A percentile compares a stretch with the other conserved stretches of the same genome.
phyloP scores from a whole-genome alignment of 2,113 vertebrate genomes.

The Odocoileus virginianus region DNA sequence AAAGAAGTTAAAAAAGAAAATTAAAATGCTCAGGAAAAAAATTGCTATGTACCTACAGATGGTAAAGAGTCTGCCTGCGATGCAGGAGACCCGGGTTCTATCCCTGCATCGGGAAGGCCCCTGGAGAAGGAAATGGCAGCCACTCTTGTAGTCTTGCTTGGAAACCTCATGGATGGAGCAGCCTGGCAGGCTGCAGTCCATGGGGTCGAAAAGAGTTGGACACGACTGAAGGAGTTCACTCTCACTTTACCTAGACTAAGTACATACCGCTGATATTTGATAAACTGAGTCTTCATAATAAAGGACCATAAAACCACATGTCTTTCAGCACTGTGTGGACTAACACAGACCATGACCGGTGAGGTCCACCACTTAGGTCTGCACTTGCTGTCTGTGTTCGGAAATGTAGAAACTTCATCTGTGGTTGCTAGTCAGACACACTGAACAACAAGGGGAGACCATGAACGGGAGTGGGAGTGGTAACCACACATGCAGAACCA shows the following conservation, averaged over 20 bases:
- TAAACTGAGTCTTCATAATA: not conserved
- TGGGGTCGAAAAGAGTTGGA: not conserved
- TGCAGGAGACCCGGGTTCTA: rapidly evolving
- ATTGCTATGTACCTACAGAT: not conserved
- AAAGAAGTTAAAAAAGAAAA: not conserved
- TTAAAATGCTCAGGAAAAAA: not conserved
- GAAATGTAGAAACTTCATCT: not conserved
- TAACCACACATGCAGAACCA: not conserved
- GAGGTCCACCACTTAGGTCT: not conserved
- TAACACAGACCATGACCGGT: not conserved
- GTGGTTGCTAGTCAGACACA: not conserved
- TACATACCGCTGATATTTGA: not conserved
- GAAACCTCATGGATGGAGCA: not conserved
- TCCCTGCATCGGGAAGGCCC: rapidly evolving
- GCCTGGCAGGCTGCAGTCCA: not conserved
- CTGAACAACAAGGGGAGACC: not conserved
- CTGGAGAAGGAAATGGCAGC: not conserved
- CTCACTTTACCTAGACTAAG: not conserved
- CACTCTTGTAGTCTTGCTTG: not conserved
- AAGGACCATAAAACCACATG: too few species aligned
- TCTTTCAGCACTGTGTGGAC: not conserved
- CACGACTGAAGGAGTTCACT: not conserved
- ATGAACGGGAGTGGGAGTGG: not conserved
- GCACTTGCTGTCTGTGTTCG: not conserved
- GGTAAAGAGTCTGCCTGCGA: not conserved